Conservation (phyloP, 2,888 invertebrate genomes). For the Malthinus seriepunctatus region DNA sequence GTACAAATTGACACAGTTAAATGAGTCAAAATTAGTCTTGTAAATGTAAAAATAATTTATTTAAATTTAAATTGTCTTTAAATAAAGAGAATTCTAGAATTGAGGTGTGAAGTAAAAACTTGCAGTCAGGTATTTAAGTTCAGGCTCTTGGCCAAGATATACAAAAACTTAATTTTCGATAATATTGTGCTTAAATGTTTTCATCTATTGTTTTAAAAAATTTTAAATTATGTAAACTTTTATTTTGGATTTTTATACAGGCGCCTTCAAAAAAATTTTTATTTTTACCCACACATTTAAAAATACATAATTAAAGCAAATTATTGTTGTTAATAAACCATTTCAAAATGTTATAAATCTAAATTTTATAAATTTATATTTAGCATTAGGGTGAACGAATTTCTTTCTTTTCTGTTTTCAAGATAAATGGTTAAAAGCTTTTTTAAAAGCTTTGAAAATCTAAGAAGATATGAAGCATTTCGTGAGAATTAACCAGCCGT, state of each 20-base stretch:
- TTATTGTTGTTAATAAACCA: no score
- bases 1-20: background rate
- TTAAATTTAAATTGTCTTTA: constrained; percentile 30
- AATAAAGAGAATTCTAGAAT: constrained; percentile 32
- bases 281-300: no score
- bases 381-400: constrained; percentile 21
- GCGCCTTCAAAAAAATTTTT: no score
- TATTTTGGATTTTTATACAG: no score
- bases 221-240: no score
- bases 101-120: constrained; percentile 41
- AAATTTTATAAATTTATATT: constrained; percentile 18
- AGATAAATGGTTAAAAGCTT: constrained; percentile 19
- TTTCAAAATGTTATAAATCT: no score
- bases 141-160: constrained; percentile 36
- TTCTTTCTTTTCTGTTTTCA: constrained; percentile 16
- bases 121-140: constrained; percentile 39
- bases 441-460: constrained; percentile 22
- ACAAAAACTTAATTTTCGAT: constrained; percentile 17
- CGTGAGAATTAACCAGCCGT: constrained; percentile 19
- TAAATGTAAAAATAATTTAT: constrained; percentile 14
- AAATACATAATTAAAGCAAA: no score
- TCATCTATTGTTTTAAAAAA: no score
- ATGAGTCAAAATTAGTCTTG: constrained; percentile 5
- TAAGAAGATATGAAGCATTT: constrained; percentile 24
- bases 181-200: no score